A percentile compares a stretch with the other conserved stretches of the same genome.
These are phyloP conservation scores for Distichodus sexfasciatus DNA, from an alignment of 2,797 vertebrate genomes.

Conservation along the genomic window DNA sequence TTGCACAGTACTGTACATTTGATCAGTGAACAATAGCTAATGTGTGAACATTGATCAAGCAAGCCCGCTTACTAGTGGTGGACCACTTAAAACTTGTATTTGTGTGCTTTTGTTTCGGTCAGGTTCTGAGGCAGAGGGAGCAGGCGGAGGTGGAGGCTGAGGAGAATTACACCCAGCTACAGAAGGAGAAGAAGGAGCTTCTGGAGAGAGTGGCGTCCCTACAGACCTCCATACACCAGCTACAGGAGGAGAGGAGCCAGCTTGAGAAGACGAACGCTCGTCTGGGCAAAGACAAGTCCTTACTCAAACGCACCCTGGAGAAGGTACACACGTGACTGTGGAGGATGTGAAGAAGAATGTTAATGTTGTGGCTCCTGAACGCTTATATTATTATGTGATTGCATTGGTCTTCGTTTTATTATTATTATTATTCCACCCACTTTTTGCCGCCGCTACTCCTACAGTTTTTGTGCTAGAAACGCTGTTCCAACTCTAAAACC, in stretches of 20 bases:
- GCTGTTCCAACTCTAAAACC: no score
- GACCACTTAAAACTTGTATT: no score
- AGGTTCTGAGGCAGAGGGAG: slow-evolving; percentile 68
- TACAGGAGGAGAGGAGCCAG: slow-evolving; percentile 68
- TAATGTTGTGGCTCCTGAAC: no score
- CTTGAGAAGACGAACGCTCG: slow-evolving; percentile 61
- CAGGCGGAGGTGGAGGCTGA: slow-evolving; percentile 61
- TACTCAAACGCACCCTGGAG: slow-evolving; percentile 71
- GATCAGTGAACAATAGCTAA: no score
- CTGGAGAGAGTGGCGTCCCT: slow-evolving; percentile 61
- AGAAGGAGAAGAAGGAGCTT: slow-evolving; percentile 62
- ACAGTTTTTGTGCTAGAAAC: no score
- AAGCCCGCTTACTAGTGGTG: no score
- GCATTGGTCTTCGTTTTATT: no score
- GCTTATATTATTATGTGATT: no score
- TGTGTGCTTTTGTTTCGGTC: slow-evolving; percentile 9
- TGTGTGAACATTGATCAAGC: no score
- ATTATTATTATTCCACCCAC: no score
- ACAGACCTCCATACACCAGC: slow-evolving; percentile 61
- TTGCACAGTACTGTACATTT: no score
- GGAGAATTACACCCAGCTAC: slow-evolving; percentile 48
- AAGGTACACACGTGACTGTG: slow-evolving; percentile 61
- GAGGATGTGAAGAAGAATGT: background rate
- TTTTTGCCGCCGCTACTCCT: no score
- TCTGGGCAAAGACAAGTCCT: slow-evolving; percentile 70